These are phyloP conservation scores for Drosophila siamana DNA, from an alignment of 2,888 invertebrate genomes.

Conservation along the genomic window DNA sequence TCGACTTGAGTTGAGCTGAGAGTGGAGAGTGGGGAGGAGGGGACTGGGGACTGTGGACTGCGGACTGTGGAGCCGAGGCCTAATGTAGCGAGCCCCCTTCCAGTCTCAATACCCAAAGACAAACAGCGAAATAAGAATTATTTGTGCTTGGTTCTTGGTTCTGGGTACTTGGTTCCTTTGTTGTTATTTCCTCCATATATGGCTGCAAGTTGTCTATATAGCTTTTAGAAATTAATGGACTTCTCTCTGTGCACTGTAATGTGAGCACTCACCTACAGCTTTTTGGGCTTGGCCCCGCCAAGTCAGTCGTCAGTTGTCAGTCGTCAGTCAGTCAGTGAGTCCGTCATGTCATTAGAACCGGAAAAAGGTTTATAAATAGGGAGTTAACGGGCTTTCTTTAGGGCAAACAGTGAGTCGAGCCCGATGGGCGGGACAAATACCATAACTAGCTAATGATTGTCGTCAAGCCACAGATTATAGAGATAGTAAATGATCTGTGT, in stretches of 20 bases:
- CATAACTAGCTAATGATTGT: constrained; percentile 55
- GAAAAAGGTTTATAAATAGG: constrained; percentile 62
- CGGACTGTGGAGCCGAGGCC: too few species aligned
- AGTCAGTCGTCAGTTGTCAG: constrained; percentile 24
- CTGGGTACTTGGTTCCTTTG: constrained; percentile 43
- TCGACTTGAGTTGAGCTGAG: constrained; percentile 11
- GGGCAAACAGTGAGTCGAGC: constrained; percentile 33
- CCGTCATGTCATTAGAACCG: constrained; percentile 64
- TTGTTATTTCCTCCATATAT: constrained; percentile 57
- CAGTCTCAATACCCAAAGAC: constrained; percentile 34
- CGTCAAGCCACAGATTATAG: constrained; percentile 27
- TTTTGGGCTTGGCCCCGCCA: constrained; percentile 60
- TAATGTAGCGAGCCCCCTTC: constrained; percentile 4
- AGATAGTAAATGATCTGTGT: constrained; percentile 27
- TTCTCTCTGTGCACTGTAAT: constrained; percentile 61
- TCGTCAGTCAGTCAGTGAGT: not conserved
- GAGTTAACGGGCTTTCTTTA: constrained; percentile 60
- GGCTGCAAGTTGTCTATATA: constrained; percentile 51
- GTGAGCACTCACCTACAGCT: constrained; percentile 28
- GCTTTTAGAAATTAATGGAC: constrained; percentile 62
- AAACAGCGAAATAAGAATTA: constrained; percentile 56
- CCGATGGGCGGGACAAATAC: constrained; percentile 40
- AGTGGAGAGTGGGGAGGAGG: constrained; percentile 6
- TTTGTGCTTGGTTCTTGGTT: constrained; percentile 39
- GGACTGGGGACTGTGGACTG: too few species aligned